Evolutionary conservation across 2,113 vertebrate genomes (phyloP).

Genomic region (Leptosomus discolor): DNA sequence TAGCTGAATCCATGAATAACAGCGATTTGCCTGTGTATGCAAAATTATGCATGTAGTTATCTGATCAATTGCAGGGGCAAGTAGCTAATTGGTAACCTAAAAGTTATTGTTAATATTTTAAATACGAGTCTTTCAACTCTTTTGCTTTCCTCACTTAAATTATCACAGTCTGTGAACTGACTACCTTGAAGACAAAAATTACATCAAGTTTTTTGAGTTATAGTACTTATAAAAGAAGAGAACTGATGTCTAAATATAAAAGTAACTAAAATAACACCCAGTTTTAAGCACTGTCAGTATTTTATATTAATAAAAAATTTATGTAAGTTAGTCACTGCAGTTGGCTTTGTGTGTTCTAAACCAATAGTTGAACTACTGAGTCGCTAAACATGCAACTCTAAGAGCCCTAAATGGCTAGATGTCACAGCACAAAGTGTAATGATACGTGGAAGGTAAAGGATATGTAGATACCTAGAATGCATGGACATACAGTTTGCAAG

Average conservation of each 20-base stretch:
- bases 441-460: not conserved
- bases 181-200: not conserved
- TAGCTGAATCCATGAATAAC: not conserved
- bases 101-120: not conserved
- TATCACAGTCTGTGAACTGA: not conserved
- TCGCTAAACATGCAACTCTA: not conserved
- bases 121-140: not conserved
- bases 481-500: accelerated
- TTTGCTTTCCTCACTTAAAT: not conserved
- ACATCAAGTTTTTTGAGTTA: not conserved
- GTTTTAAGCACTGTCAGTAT: not conserved
- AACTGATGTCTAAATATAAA: not conserved
- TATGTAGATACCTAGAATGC: not conserved
- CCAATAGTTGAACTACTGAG: not conserved
- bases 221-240: not conserved
- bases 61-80: not conserved
- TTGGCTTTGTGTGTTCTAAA: not conserved
- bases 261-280: not conserved
- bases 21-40: not conserved
- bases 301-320: not conserved
- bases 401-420: not conserved
- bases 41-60: not conserved
- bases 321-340: not conserved
- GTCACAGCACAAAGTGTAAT: not conserved
- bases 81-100: not conserved